Evolutionary conservation across 2,797 vertebrate species (phyloP).

Genomic region (Anguilla obscura): DNA sequence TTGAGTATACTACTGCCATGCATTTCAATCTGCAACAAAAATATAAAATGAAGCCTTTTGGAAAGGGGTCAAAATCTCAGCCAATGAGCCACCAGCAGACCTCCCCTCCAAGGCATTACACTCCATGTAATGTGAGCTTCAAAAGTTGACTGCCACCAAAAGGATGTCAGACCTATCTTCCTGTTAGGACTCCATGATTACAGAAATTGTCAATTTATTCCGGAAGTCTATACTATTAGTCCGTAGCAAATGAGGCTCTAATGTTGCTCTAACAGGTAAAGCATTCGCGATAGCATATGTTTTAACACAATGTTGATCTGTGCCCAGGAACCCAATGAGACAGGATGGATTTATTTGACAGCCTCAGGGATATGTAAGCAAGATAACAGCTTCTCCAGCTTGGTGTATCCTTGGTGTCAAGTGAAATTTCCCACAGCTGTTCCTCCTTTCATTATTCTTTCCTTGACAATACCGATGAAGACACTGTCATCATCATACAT

Average conservation of each 20-base stretch:
- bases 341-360: background rate
- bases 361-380: background rate
- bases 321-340: background rate
- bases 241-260: background rate
- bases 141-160: background rate
- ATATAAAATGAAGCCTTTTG: background rate
- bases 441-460: background rate
- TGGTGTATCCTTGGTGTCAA: background rate
- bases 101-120: background rate
- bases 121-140: background rate
- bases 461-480: background rate
- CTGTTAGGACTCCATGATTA: background rate
- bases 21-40: background rate
- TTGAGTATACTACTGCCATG: background rate
- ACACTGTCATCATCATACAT: background rate
- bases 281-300: background rate
- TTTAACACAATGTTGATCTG: slow-evolving; percentile 1
- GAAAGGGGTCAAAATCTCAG: background rate
- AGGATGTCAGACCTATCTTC: background rate
- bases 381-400: background rate
- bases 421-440: background rate
- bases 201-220: background rate
- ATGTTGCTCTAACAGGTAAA: background rate
- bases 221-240: background rate
- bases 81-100: background rate